Conservation (phyloP, 2,113 vertebrate genomes). For the Poecile atricapillus region DNA sequence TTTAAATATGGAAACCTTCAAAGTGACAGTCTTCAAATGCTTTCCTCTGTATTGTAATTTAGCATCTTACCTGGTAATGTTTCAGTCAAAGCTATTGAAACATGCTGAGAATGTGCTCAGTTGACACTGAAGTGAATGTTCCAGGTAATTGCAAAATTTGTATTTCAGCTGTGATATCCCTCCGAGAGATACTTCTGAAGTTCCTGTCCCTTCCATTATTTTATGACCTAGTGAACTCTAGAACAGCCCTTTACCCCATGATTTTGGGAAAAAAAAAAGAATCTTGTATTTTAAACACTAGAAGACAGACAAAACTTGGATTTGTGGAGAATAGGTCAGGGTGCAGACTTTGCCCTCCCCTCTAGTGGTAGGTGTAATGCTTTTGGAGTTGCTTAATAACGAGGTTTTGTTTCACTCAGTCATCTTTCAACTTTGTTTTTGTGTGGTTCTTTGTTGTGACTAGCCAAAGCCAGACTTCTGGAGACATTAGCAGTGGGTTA, state of each 20-base stretch:
- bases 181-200: neutral
- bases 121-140: neutral
- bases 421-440: neutral
- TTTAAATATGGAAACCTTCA: neutral
- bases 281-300: neutral
- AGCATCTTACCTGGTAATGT: neutral
- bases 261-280: neutral
- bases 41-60: neutral
- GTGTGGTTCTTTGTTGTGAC: neutral
- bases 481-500: neutral
- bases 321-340: fast-evolving
- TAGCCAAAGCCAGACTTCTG: neutral
- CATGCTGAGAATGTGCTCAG: neutral
- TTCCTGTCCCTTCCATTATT: neutral
- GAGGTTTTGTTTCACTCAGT: neutral
- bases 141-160: neutral
- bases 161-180: neutral
- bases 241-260: neutral
- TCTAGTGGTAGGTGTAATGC: neutral
- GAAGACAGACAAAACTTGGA: neutral
- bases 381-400: neutral
- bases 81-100: neutral
- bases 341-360: neutral
- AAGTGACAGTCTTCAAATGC: neutral
- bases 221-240: neutral